Evolutionary conservation across 2,113 vertebrate genomes (phyloP).

Genomic region (Archocentrus centrarchus): DNA sequence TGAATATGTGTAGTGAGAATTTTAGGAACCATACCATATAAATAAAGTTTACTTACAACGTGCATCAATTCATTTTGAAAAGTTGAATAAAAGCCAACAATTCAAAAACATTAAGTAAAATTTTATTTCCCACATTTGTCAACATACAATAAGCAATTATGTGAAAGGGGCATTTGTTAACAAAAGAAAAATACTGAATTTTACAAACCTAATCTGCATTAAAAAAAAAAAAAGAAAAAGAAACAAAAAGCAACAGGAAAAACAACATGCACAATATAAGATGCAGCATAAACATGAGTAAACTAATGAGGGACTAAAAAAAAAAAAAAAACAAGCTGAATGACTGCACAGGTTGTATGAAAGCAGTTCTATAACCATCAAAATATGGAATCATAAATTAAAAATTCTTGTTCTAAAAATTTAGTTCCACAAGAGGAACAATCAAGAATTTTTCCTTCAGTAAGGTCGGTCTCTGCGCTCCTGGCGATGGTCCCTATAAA

Average conservation of each 20-base stretch:
- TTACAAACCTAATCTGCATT: conserved; percentile 64
- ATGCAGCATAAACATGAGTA: conserved; percentile 57
- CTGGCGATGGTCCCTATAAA: conserved; percentile 89
- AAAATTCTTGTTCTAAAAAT: conserved; percentile 92
- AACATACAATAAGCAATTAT: conserved; percentile 52
- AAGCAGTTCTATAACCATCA: conserved; percentile 68
- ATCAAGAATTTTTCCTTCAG: conserved; percentile 72
- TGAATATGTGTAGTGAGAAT: background rate
- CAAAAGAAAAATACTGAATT: conserved; percentile 61
- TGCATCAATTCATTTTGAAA: background rate
- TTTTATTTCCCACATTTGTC: conserved; percentile 74
- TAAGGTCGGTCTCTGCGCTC: conserved; percentile 93
- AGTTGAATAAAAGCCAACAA: background rate
- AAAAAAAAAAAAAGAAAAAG: background rate
- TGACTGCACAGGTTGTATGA: conserved; percentile 60
- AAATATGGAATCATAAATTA: conserved; percentile 96
- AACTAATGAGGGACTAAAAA: conserved; percentile 50
- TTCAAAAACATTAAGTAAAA: conserved; percentile 62
- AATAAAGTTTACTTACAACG: too few species aligned
- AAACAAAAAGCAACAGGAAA: background rate
- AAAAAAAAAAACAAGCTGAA: conserved; percentile 40
- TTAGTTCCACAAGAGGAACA: conserved; percentile 88
- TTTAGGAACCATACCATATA: too few species aligned
- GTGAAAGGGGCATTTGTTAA: conserved; percentile 55
- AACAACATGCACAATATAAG: conserved; percentile 66